Base-by-base conservation (phyloP, 2,888 invertebrate species). In the Plagodis dolabraria region DNA sequence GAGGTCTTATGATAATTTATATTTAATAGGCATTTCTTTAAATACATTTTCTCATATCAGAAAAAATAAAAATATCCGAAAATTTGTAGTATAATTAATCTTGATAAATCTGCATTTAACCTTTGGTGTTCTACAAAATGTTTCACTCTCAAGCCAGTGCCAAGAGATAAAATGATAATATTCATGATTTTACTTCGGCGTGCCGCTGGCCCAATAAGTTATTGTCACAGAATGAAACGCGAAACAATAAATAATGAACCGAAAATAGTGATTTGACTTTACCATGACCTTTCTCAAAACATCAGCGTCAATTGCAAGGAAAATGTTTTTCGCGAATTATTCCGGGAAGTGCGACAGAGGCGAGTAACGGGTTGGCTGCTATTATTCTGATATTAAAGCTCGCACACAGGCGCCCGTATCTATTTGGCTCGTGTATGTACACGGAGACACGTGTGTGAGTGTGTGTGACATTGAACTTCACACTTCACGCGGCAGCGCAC, bases 391-490 rank as follows among this genome's bases (percentile, higher is more conserved):
- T 85, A 87, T 84, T 83, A 77, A 77, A 61, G 58, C 74, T 72
- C 74, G 60, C 82, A 82, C 79, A 82, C 79, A 53, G 48, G 47
- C 64, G 38, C 61, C 60, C 33, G 60, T 72, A 72, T 75, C 71
- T 79, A 74, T 75, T 74, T 69, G 69, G 70, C 67, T 70, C 63
- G 59, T 57, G 60, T 71, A 63, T 43, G 48, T 54, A 65, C 63
- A 69, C 58, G 43, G 5, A 6, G 35, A 53, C 63, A 68, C 59
- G 40, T 71, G 79, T 77, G 83, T 82, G 86, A 76, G 85, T 79
- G 85, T 80, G 82, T 79, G 86, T 90, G 92, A 92, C 92, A 92
- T 92, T 92, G 92, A 92, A 91, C 92, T 92, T 92, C 92, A 92
- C 85, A 86, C 89, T 87, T 87, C 87, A 87, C 89, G 91, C 84